A percentile compares a stretch with the other conserved stretches of the same genome.
phyloP scores from a whole-genome alignment of 2,113 vertebrate species.

The Loxodonta africana region DNA sequence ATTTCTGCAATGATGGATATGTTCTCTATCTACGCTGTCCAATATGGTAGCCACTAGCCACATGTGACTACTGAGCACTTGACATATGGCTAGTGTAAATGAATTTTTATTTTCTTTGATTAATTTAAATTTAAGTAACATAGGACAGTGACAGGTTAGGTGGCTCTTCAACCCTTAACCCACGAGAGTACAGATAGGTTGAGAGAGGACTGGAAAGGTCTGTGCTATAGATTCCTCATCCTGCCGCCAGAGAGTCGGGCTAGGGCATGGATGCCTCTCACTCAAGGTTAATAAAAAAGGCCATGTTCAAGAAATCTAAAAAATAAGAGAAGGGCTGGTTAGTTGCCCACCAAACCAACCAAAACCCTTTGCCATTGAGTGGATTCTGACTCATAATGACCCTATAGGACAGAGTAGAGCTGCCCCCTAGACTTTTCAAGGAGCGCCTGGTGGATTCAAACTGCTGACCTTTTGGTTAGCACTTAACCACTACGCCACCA shows the following conservation, averaged over 20 bases:
- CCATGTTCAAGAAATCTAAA: not conserved
- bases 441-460: too few species aligned
- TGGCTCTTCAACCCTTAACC: constrained; percentile 5
- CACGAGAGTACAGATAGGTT: not conserved
- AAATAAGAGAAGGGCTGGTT: not conserved
- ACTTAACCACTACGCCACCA: too few species aligned
- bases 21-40: not conserved
- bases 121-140: constrained; percentile 13
- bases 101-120: constrained; percentile 11
- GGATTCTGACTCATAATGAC: too few species aligned
- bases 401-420: too few species aligned
- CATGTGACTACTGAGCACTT: not conserved
- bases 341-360: too few species aligned
- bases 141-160: not conserved
- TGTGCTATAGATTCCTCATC: not conserved
- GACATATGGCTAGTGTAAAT: not conserved
- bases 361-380: too few species aligned
- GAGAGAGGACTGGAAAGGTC: not conserved
- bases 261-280: not conserved
- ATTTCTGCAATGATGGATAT: not conserved
- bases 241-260: not conserved
- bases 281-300: not conserved
- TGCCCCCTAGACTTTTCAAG: too few species aligned
- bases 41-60: not conserved
- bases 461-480: too few species aligned